Base-by-base conservation (phyloP, 2,113 vertebrate species). In the Colaptes auratus region DNA sequence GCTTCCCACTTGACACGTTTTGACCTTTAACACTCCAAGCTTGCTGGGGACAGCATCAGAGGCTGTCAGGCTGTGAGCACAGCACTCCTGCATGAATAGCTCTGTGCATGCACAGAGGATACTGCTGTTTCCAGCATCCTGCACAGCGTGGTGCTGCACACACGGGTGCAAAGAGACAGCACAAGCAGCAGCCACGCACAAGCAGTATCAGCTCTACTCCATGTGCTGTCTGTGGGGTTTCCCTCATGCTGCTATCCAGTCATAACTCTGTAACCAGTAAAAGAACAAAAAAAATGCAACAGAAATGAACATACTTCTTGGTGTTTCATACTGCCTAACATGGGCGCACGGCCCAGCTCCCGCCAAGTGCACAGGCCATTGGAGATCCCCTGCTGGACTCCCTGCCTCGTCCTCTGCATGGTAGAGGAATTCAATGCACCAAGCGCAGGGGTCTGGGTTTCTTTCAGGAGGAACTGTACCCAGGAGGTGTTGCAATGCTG, bases 21-120 rank as follows among this genome's bases (percentile, higher is more conserved):
- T 82, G 63, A n/a, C 25, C 50, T 72, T 71, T 36, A 53, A 35
- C 67, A 53, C 67, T 53, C n/a, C 52, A 52, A 13, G 24, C 17
- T 67, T 53, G 71, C n/a, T 13, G 17, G 28, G 36, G 7, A 13
- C 7, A 2, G n/a, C 0, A 0, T 5, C 35, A 14, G 64, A 73
- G 46, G 18, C 28, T 46, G 24, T 39, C 35, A 60, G 66, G 25
- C 55, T 79, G 25, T 36, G 46, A 87, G 66, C 18, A 48, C 30
- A 64, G 36, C 7, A 24, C 1, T 82, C 20, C 50, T 63, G 27
- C 31, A 13, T 3, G 31, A 88, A 27, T 18, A 33, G 33, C 48
- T 63, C 46, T 61, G 24, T 59, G 48, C 5, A 4, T 8, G 27
- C 65, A 52, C 30, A 15, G 19, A 76, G 25, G 17, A 61, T 33